phyloP scores from a whole-genome alignment of 1,140 invertebrate genomes.

The Popillia japonica region DNA sequence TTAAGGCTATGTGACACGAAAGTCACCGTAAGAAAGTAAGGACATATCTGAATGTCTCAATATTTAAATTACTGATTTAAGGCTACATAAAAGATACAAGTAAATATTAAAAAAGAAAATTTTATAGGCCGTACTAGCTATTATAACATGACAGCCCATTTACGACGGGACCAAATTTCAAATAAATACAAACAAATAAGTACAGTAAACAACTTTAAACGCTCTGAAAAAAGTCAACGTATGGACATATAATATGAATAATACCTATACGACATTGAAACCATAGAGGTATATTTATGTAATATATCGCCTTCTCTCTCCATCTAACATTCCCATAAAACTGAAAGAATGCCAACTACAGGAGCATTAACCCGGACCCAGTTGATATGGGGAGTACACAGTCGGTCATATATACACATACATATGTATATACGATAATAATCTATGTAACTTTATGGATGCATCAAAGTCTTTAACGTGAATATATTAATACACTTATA shows the following conservation, averaged over 20 bases:
- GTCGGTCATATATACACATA: too few species aligned
- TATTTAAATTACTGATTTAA: constrained; percentile 21
- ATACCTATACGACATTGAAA: constrained; percentile 19
- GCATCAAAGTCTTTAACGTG: constrained; percentile 21
- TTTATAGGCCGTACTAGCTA: neutral
- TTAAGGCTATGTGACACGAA: too few species aligned
- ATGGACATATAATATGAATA: too few species aligned
- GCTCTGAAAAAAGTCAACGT: constrained; percentile 15
- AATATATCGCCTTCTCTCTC: constrained; percentile 22
- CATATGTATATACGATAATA: constrained; percentile 23
- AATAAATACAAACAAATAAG: constrained; percentile 31
- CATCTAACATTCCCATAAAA: constrained; percentile 16
- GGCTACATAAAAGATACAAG: too few species aligned
- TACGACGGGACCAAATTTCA: neutral
- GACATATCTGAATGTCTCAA: too few species aligned
- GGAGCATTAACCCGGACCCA: constrained; percentile 36
- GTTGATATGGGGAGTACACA: constrained; percentile 5
- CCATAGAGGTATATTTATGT: constrained; percentile 20
- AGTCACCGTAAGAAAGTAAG: too few species aligned
- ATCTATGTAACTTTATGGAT: too few species aligned
- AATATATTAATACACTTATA: constrained; percentile 3
- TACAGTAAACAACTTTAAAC: constrained; percentile 7
- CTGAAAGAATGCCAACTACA: constrained; percentile 32
- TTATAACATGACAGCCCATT: neutral
- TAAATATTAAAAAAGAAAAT: constrained; percentile 23